Conservation (phyloP, 2,797 vertebrate species). For the Calcarius lapponicus region DNA sequence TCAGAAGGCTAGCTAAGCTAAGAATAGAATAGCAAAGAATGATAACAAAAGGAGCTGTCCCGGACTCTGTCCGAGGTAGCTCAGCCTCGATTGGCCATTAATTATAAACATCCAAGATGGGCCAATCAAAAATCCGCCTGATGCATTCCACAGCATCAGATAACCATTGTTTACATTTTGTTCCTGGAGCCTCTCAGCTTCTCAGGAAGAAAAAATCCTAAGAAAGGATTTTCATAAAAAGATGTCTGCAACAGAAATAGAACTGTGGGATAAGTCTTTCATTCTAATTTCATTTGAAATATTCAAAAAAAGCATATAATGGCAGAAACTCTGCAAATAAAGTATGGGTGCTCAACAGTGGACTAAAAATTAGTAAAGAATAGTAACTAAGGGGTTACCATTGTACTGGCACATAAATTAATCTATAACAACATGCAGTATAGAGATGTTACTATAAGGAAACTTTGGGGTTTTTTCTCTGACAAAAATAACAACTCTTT, state of each 20-base stretch:
- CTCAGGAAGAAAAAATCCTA: too few relatives aligned
- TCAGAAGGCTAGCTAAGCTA: too few relatives aligned
- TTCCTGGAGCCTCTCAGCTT: too few relatives aligned
- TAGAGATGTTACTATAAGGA: not conserved
- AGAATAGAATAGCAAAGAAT: too few relatives aligned
- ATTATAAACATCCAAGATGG: too few relatives aligned
- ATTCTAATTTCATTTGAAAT: not conserved
- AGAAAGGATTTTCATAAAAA: too few relatives aligned
- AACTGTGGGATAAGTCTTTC: not conserved
- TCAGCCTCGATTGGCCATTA: too few relatives aligned
- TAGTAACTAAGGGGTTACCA: not conserved
- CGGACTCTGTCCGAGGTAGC: too few relatives aligned
- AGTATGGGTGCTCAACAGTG: not conserved
- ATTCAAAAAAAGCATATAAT: not conserved
- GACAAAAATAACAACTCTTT: not conserved
- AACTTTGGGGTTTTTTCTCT: accelerated
- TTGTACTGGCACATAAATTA: not conserved
- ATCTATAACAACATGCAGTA: not conserved
- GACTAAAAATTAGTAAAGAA: not conserved
- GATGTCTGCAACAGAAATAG: not conserved
- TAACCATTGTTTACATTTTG: too few relatives aligned
- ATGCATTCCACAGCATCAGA: too few relatives aligned
- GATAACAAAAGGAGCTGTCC: too few relatives aligned
- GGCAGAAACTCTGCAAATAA: not conserved
- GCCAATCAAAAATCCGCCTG: too few relatives aligned